Evolutionary conservation across 2,113 vertebrate species (phyloP), one percentile per base, ranked within the genome.

Genomic region (Trematocara stigmaticum): DNA sequence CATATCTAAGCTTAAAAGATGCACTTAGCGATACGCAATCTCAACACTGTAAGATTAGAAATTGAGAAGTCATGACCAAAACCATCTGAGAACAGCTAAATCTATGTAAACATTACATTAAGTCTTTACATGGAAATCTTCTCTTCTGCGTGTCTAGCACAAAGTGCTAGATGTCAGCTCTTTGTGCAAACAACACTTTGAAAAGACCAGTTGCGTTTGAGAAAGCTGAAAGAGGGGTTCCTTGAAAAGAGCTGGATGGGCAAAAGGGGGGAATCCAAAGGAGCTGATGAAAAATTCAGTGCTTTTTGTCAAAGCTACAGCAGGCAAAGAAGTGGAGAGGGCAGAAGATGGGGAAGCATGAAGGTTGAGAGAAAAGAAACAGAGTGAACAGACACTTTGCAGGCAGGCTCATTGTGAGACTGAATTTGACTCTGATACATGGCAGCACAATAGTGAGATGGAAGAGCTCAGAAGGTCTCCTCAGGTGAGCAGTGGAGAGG

Each of bases 281-380:
- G 79, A 86, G 85, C 83, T 92, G 90, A 94, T 95, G 88, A 95
- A 96, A 94, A 94, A 95, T 95, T 95, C 90, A 95, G 87, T 31
- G 71, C 90, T 93, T 93, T 90, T 79, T 93, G 92, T 96, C 92
- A 93, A 91, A 91, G 84, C 85, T 88, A 87, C 93, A 83, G 81
- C 88, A 92, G 89, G 91, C 84, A 84, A 91, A 83, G 81, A 80
- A 83, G 84, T 10, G 26, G 80, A 85, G 57, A 55, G 71, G 45
- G 57, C 83, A 85, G 81, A 89, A 20, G 47, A 76, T 7, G 79
- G 78, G 69, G 76, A 87, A 79, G 61, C 45, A 76, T 34, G 45
- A 76, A 16, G 52, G 74, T 49, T 83, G 52, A 89, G 80, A 76
- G 86, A 64, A 51, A 40, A 79, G 79, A 87, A 79, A 78, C 20